Evolutionary conservation across 2,797 vertebrate genomes (phyloP).

Genomic region (Gambusia yucatana): DNA sequence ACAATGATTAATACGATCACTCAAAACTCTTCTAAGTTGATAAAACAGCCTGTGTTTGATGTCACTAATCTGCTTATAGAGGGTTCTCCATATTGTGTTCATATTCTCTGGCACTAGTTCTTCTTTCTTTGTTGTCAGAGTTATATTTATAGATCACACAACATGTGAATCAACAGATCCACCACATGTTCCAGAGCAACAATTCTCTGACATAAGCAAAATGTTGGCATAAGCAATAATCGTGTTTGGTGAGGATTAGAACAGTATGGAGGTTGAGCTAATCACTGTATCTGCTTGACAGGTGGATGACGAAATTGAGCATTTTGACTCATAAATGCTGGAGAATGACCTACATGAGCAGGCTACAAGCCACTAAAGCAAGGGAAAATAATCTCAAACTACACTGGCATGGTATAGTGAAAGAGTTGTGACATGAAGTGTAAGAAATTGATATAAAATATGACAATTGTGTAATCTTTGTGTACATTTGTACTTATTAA

Average conservation of each 20-base stretch:
- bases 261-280: slow-evolving; percentile 56
- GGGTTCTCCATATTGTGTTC: slow-evolving; percentile 12
- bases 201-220: slow-evolving; percentile 53
- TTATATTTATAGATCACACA: slow-evolving; percentile 48
- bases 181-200: slow-evolving; percentile 45
- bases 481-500: not conserved
- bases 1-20: slow-evolving; percentile 4
- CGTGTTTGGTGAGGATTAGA: slow-evolving; percentile 62
- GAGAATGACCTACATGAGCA: slow-evolving; percentile 41
- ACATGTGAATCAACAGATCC: slow-evolving; percentile 55
- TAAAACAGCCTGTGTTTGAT: slow-evolving; percentile 15
- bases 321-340: slow-evolving; percentile 50
- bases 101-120: slow-evolving; percentile 14
- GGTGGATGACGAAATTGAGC: slow-evolving; percentile 53
- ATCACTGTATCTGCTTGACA: slow-evolving; percentile 66
- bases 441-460: not conserved
- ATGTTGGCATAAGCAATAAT: slow-evolving; percentile 54
- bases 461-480: not conserved
- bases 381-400: slow-evolving; percentile 40
- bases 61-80: slow-evolving; percentile 25
- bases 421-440: slow-evolving; percentile 5
- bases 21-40: slow-evolving; percentile 26
- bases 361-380: slow-evolving; percentile 37
- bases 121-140: slow-evolving; percentile 5
- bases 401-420: slow-evolving; percentile 23